Evolutionary conservation across 2,113 vertebrate species (phyloP).

Genomic region (Heterotis niloticus): DNA sequence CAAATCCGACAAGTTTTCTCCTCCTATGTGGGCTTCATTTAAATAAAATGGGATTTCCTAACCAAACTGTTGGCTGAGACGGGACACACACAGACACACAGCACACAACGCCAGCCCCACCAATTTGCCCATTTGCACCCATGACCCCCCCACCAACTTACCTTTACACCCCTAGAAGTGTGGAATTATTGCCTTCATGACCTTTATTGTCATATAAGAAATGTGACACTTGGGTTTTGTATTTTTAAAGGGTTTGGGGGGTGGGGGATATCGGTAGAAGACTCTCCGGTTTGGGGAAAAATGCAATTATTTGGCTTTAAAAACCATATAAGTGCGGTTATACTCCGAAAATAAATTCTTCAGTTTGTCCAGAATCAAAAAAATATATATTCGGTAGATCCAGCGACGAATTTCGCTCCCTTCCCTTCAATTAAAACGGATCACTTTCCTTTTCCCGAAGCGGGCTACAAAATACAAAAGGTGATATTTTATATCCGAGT

Average conservation of each 20-base stretch:
- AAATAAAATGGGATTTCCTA: background rate
- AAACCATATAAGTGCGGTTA: background rate
- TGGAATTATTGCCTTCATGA: constrained; percentile 40
- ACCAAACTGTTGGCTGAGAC: constrained; percentile 15
- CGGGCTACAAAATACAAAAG: constrained; percentile 17
- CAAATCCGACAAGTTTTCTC: too few relatives aligned
- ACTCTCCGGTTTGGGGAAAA: constrained; percentile 17
- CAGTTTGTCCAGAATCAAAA: background rate
- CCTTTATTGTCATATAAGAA: constrained; percentile 30
- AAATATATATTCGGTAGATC: background rate
- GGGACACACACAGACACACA: constrained; percentile 10
- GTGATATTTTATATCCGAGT: constrained; percentile 29
- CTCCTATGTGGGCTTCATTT: too few relatives aligned
- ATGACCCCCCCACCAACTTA: constrained; percentile 18
- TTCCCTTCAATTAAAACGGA: constrained; percentile 27
- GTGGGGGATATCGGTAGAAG: constrained; percentile 21
- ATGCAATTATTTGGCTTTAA: constrained; percentile 23
- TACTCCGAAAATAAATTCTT: constrained; percentile 20
- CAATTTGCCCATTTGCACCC: background rate
- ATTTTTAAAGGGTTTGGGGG: constrained; percentile 18
- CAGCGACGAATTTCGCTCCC: constrained; percentile 24
- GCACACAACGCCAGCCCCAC: background rate
- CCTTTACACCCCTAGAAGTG: constrained; percentile 38
- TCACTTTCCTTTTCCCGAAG: constrained; percentile 34
- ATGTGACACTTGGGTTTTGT: constrained; percentile 32